Conservation (phyloP, 1,140 invertebrate genomes). For the Ips nitidus region DNA sequence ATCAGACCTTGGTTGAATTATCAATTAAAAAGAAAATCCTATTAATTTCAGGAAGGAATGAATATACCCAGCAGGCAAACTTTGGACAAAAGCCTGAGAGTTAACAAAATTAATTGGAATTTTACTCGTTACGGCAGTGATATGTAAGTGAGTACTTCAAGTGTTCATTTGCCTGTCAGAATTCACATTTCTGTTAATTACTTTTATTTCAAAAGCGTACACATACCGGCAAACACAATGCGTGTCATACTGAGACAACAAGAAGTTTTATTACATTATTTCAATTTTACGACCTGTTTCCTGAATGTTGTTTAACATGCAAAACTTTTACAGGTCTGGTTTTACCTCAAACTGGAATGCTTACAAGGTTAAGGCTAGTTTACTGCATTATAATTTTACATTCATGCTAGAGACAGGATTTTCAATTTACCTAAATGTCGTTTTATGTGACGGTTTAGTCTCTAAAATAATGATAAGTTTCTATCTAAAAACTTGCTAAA, state of each 20-base stretch:
- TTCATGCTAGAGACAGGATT: no score
- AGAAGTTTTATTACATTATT: constrained; percentile 11
- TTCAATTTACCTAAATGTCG: no score
- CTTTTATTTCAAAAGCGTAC: constrained; percentile 14
- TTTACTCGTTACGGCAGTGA: constrained; percentile 25
- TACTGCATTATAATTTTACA: no score
- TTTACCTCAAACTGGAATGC: no score
- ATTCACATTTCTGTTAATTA: constrained; percentile 23
- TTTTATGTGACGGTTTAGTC: no score
- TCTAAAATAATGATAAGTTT: no score
- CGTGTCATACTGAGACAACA: constrained; percentile 12
- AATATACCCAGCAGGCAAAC: background rate
- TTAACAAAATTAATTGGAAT: constrained; percentile 32
- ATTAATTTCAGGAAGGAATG: constrained; percentile 10
- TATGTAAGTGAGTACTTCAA: constrained; percentile 27
- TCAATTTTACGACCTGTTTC: background rate
- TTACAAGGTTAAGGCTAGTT: no score
- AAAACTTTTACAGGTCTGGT: no score
- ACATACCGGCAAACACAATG: constrained; percentile 11
- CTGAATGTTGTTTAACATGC: background rate
- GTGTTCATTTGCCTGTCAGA: constrained; percentile 23
- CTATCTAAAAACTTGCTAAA: no score
- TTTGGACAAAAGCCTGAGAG: constrained; percentile 18
- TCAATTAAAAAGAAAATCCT: constrained; percentile 28
- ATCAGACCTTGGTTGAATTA: constrained; percentile 10